These are phyloP conservation scores for Odocoileus virginianus DNA, from an alignment of 2,113 vertebrate genomes.

Conservation along the genomic window DNA sequence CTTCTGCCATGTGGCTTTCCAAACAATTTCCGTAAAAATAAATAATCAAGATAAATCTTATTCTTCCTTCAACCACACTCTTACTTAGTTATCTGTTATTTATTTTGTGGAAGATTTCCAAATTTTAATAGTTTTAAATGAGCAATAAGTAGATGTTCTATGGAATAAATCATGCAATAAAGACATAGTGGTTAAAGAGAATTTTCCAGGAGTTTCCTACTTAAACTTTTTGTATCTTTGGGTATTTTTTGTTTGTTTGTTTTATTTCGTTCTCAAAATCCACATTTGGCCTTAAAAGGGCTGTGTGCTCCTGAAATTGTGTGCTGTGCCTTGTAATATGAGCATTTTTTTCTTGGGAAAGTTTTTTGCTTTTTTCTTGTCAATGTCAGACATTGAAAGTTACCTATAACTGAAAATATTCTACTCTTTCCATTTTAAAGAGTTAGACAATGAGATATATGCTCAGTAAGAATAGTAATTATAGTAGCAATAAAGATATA, in stretches of 20 bases:
- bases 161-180: background rate
- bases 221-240: background rate
- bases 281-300: background rate
- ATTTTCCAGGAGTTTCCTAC: background rate
- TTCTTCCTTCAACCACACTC: background rate
- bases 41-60: background rate
- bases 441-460: background rate
- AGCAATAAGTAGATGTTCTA: background rate
- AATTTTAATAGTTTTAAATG: constrained; percentile 2
- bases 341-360: background rate
- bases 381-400: background rate
- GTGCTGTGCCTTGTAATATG: background rate
- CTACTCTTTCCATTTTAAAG: background rate
- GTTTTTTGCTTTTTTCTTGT: background rate
- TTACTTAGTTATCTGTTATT: background rate
- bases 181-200: background rate
- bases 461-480: background rate
- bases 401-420: background rate
- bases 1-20: background rate
- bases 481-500: background rate
- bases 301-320: background rate
- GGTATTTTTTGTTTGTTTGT: background rate
- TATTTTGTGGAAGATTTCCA: background rate
- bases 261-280: background rate
- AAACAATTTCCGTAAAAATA: constrained; percentile 15